Evolutionary conservation across 1,140 invertebrate genomes (phyloP).

Genomic region (Sarcophaga bullata): DNA sequence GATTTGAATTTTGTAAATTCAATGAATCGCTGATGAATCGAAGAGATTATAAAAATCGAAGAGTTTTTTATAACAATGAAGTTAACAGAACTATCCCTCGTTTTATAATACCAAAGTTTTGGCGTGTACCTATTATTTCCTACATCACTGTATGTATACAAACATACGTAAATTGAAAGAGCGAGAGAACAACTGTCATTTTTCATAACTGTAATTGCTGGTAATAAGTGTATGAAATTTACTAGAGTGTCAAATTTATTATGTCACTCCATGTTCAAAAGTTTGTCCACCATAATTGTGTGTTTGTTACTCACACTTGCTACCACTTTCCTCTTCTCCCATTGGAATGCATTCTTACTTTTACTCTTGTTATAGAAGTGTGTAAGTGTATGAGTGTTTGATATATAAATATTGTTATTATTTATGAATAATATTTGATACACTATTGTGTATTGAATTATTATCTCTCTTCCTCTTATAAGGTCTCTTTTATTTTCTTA

Average conservation of each 20-base stretch:
- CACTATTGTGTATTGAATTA: constrained; percentile 18
- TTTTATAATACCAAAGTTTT: too few species aligned
- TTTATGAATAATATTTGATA: not conserved
- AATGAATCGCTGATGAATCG: too few species aligned
- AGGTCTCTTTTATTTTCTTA: not conserved
- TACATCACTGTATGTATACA: not conserved
- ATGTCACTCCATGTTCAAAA: not conserved
- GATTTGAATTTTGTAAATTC: too few species aligned
- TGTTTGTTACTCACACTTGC: not conserved
- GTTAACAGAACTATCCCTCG: too few species aligned
- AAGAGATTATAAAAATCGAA: too few species aligned
- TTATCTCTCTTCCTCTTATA: not conserved
- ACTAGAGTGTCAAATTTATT: constrained; percentile 3
- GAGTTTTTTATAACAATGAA: too few species aligned
- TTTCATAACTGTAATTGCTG: constrained; percentile 21
- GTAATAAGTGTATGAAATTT: constrained; percentile 22
- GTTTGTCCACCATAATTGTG: not conserved
- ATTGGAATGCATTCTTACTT: too few species aligned
- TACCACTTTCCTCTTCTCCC: not conserved
- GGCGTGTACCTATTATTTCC: too few species aligned
- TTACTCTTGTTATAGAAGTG: too few species aligned
- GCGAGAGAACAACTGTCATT: not conserved
- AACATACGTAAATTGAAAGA: not conserved
- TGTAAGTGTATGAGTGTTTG: too few species aligned
- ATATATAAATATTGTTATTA: not conserved